These are phyloP conservation scores for Neoscelio sp. DNA, from an alignment of 2,888 invertebrate genomes.

Conservation along the genomic window DNA sequence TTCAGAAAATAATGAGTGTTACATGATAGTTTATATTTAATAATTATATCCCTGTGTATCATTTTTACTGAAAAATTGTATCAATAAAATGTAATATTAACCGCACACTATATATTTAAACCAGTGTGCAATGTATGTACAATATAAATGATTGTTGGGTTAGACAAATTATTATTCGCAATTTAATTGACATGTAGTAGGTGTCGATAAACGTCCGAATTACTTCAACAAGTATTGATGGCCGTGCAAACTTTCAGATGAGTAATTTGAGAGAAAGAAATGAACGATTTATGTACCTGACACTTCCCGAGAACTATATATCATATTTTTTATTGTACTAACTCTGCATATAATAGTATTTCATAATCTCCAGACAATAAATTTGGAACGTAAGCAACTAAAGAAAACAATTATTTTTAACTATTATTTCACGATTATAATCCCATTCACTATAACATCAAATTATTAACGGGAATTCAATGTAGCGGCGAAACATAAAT, in stretches of 20 bases:
- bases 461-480: too few species aligned
- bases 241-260: slow-evolving; percentile 26
- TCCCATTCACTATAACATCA: too few species aligned
- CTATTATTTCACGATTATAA: too few species aligned
- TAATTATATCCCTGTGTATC: neutral
- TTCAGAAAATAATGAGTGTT: too few species aligned
- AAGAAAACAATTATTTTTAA: too few species aligned
- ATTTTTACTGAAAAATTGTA: neutral
- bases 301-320: slow-evolving; percentile 1
- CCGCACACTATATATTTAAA: neutral
- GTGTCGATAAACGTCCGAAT: slow-evolving; percentile 63
- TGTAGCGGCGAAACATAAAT: too few species aligned
- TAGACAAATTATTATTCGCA: slow-evolving; percentile 72
- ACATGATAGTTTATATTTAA: too few species aligned
- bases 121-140: neutral
- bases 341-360: neutral
- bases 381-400: too few species aligned
- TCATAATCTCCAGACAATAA: too few species aligned
- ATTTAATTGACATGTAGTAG: slow-evolving; percentile 74
- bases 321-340: neutral
- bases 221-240: slow-evolving; percentile 37
- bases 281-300: slow-evolving; percentile 26
- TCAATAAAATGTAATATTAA: neutral
- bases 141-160: slow-evolving; percentile 35
- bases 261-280: slow-evolving; percentile 14